Percentiles rank a stretch among this genome's conserved stretches.
Conservation (phyloP, 2,113 vertebrate genomes). For the Psophia crepitans region DNA sequence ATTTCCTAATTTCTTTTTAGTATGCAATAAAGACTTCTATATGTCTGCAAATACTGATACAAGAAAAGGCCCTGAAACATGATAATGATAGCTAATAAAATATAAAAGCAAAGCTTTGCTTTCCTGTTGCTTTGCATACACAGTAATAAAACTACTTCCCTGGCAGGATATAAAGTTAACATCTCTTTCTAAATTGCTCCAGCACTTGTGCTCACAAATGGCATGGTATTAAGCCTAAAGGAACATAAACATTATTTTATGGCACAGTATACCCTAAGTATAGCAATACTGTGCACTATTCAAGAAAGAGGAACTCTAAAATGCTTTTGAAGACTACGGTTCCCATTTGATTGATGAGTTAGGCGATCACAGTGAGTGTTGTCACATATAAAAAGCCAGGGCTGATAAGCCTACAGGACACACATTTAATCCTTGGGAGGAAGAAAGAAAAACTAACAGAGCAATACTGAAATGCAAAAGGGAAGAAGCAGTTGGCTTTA, state of each 20-base stretch:
- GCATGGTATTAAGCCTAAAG: conserved; percentile 25
- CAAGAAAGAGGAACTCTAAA: conserved; percentile 10
- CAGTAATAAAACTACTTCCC: conserved; percentile 41
- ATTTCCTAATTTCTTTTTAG: conserved; percentile 15
- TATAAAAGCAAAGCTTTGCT: conserved; percentile 24
- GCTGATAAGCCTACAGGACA: conserved; percentile 16
- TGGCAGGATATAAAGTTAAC: conserved; percentile 42
- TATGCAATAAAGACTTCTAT: not conserved
- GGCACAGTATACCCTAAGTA: not conserved
- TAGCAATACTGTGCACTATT: not conserved
- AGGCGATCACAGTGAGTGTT: not conserved
- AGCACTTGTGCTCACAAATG: conserved; percentile 33
- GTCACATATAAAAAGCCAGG: conserved; percentile 13
- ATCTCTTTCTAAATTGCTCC: conserved; percentile 45
- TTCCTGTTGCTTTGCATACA: conserved; percentile 44
- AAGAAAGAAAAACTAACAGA: conserved; percentile 5
- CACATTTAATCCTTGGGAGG: not conserved
- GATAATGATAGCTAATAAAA: conserved; percentile 45
- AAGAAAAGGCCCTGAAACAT: not conserved
- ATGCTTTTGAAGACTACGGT: not conserved
- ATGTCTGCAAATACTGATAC: not conserved
- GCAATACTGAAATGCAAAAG: not conserved
- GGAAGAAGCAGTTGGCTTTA: conserved; percentile 14
- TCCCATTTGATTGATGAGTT: conserved; percentile 26
- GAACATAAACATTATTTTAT: conserved; percentile 43